A percentile compares a stretch with the other conserved stretches of the same genome.
Conservation (phyloP, 2,113 vertebrate genomes). For the Mobula birostris region DNA sequence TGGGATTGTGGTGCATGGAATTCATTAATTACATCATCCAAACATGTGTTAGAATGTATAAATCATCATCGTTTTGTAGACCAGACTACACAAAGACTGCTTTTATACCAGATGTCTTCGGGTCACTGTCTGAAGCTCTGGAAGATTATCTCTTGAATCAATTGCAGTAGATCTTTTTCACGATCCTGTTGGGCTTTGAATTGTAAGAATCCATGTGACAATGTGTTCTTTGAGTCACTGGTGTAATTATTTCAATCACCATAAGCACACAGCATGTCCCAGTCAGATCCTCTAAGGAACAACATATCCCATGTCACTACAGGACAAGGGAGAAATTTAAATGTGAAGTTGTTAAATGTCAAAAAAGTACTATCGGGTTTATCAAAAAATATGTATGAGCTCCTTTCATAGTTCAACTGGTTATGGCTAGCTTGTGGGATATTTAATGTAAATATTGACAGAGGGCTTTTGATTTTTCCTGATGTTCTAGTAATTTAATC, state of each 20-base stretch:
- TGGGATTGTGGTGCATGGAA: not conserved
- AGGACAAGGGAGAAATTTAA: not conserved
- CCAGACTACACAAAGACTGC: not conserved
- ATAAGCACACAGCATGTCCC: not conserved
- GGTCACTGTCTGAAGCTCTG: not conserved
- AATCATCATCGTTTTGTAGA: not conserved
- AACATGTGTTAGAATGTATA: conserved; percentile 8
- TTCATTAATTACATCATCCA: conserved; percentile 28
- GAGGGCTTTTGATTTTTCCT: not conserved
- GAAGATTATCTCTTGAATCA: not conserved
- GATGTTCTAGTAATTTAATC: not conserved
- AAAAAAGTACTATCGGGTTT: not conserved
- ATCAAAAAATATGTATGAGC: too few species aligned
- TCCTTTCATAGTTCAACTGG: not conserved
- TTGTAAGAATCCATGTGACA: not conserved
- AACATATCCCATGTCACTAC: not conserved
- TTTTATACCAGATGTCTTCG: conserved; percentile 14
- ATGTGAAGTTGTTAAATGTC: not conserved
- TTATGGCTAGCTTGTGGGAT: not conserved
- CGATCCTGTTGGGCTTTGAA: not conserved
- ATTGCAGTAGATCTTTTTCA: not conserved
- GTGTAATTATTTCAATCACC: not conserved
- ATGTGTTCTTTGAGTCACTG: not conserved
- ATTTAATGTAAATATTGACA: not conserved
- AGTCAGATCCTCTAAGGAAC: not conserved